A percentile compares a stretch with the other conserved stretches of the same genome.
phyloP scores from a whole-genome alignment of 2,888 invertebrate genomes.

The Drepanosiphum platanoidis region DNA sequence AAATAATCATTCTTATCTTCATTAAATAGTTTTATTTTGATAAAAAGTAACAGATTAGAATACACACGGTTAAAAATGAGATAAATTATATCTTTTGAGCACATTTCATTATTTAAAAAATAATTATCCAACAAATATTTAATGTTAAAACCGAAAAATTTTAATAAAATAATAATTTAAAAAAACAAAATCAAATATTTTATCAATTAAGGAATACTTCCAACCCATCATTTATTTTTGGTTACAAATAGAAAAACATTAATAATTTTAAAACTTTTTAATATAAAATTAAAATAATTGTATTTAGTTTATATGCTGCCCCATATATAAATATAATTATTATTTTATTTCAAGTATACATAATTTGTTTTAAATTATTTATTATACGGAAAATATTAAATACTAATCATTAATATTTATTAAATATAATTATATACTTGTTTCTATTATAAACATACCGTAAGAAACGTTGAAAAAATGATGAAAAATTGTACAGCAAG shows the following conservation, averaged over 20 bases:
- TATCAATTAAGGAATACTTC: too few species aligned
- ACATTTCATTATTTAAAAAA: not conserved
- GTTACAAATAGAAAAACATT: not conserved
- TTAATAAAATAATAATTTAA: not conserved
- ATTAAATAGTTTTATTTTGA: too few species aligned
- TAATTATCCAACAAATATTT: not conserved
- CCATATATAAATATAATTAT: not conserved
- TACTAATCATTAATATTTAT: too few species aligned
- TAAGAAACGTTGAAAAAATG: too few species aligned
- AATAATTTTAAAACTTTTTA: not conserved
- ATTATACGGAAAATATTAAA: too few species aligned
- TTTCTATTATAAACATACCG: too few species aligned
- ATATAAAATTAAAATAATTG: not conserved
- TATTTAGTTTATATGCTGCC: too few species aligned
- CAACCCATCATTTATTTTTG: not conserved
- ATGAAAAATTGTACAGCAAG: too few species aligned
- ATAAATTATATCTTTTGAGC: not conserved
- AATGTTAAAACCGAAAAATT: not conserved
- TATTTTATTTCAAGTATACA: not conserved
- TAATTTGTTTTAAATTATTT: not conserved
- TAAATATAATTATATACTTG: too few species aligned
- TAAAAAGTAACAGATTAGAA: too few species aligned
- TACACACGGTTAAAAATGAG: too few species aligned
- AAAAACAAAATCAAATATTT: conserved; percentile 3
- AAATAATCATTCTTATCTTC: too few species aligned